A percentile compares a stretch with the other conserved stretches of the same genome.
phyloP scores from a whole-genome alignment of 2,888 invertebrate species.

The Erannis defoliaria region DNA sequence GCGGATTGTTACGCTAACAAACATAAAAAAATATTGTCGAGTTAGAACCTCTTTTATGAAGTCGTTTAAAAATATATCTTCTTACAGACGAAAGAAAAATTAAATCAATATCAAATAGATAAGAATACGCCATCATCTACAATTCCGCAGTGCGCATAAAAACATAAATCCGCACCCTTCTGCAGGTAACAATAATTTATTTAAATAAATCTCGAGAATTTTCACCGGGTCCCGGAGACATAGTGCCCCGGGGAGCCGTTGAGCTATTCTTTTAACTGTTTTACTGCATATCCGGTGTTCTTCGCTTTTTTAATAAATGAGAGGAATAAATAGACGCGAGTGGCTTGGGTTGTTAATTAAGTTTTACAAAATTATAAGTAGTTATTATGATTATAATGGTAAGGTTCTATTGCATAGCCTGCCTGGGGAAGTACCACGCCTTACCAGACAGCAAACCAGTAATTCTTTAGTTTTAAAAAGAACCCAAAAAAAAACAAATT shows the following conservation, averaged over 20 bases:
- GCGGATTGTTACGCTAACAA: too few species aligned
- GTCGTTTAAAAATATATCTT: too few species aligned
- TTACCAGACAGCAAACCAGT: too few species aligned
- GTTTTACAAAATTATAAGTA: too few species aligned
- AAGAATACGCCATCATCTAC: slow-evolving; percentile 22
- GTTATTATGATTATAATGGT: too few species aligned
- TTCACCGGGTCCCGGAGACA: slow-evolving; percentile 63
- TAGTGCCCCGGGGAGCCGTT: slow-evolving; percentile 78
- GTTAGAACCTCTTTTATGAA: too few species aligned
- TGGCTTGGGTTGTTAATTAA: slow-evolving; percentile 6
- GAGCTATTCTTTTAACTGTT: slow-evolving; percentile 69
- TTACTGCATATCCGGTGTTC: slow-evolving; percentile 58
- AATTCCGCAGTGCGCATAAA: slow-evolving; percentile 47
- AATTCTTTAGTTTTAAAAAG: too few species aligned
- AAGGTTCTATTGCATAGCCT: too few species aligned
- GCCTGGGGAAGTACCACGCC: too few species aligned
- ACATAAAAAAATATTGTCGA: too few species aligned
- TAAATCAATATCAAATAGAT: background rate
- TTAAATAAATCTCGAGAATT: slow-evolving; percentile 82
- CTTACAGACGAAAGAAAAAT: background rate
- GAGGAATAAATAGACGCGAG: slow-evolving; percentile 51
- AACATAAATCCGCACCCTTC: slow-evolving; percentile 82
- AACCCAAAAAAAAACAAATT: too few species aligned
- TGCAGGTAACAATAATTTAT: slow-evolving; percentile 83
- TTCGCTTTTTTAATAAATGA: slow-evolving; percentile 76